Evolutionary conservation across 1,140 invertebrate genomes (phyloP).

Genomic region (Metaphire vulgaris): DNA sequence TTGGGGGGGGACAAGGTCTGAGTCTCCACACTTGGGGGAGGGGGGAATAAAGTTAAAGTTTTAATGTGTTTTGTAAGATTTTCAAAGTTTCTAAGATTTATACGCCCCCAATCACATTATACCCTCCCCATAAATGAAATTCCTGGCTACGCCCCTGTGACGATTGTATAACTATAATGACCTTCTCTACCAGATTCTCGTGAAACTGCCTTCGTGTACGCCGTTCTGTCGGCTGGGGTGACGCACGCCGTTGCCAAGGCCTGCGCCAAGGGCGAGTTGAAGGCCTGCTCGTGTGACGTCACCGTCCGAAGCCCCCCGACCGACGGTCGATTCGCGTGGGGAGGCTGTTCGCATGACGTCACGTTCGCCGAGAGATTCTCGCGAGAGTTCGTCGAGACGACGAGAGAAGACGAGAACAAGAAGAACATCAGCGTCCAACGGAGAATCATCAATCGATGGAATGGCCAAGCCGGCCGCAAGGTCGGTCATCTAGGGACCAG

Average conservation of each 20-base stretch:
- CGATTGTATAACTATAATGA: no score
- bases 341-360: slow-evolving; percentile 69
- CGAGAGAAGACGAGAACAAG: neutral
- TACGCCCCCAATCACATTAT: no score
- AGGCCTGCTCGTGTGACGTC: slow-evolving; percentile 72
- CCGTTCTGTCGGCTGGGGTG: slow-evolving; percentile 74
- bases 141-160: no score
- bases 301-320: neutral
- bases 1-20: no score
- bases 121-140: no score
- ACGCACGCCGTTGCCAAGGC: slow-evolving; percentile 75
- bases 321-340: neutral
- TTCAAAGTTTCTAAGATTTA: no score
- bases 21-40: no score
- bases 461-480: slow-evolving; percentile 87
- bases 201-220: slow-evolving; percentile 57
- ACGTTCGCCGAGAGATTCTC: slow-evolving; percentile 91
- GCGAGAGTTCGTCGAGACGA: slow-evolving; percentile 67
- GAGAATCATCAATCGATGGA: slow-evolving; percentile 87
- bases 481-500: no score
- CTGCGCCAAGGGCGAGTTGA: slow-evolving; percentile 74
- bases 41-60: no score
- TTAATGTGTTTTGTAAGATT: no score
- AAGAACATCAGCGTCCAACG: no score
- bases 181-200: no score